A percentile compares a stretch with the other conserved stretches of the same genome.
Conservation (phyloP, 2,797 vertebrate species). For the Emydoidea blandingii region DNA sequence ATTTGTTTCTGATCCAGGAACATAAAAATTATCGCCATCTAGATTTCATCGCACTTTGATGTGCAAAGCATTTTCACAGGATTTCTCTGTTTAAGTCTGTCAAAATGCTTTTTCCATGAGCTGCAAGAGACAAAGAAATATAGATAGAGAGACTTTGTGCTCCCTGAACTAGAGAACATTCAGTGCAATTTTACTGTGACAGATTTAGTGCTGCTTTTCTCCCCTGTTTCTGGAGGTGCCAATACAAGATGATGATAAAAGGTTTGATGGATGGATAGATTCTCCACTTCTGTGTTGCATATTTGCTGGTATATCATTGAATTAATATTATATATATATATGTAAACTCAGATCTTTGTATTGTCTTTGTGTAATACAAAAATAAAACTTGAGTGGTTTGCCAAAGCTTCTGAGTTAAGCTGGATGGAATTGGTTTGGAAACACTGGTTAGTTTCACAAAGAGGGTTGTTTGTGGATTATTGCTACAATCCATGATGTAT, state of each 20-base stretch:
- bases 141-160: neutral
- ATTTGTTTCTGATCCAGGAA: neutral
- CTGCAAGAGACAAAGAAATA: neutral
- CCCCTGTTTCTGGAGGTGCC: neutral
- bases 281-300: neutral
- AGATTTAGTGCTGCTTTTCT: neutral
- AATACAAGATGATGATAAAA: constrained; percentile 16
- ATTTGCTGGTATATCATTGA: neutral
- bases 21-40: neutral
- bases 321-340: neutral
- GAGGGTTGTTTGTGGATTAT: neutral
- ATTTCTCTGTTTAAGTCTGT: neutral
- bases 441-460: neutral
- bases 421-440: neutral
- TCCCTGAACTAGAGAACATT: neutral
- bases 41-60: neutral
- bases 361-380: neutral
- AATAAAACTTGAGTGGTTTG: neutral
- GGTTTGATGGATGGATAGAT: neutral
- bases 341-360: neutral
- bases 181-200: neutral
- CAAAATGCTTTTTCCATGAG: neutral
- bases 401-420: neutral
- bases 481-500: neutral
- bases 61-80: neutral